These are phyloP conservation scores for Sarcoramphus papa DNA, from an alignment of 2,797 vertebrate species.

Conservation along the genomic window DNA sequence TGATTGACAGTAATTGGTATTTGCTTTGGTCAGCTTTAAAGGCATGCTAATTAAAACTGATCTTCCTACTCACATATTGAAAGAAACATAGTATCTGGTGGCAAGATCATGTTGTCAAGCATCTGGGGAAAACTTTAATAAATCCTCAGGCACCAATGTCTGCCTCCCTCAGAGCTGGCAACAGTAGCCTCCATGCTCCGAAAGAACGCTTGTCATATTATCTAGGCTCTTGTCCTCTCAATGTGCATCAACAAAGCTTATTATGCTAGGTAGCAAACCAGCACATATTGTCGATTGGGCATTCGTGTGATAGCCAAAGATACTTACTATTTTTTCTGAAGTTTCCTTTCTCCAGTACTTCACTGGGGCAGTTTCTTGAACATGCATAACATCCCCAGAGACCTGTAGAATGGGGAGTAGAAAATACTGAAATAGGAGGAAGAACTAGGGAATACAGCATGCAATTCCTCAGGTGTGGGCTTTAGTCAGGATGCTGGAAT, in stretches of 20 bases:
- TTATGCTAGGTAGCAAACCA: neutral
- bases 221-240: neutral
- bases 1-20: neutral
- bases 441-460: neutral
- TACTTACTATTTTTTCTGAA: neutral
- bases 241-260: neutral
- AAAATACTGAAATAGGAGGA: neutral
- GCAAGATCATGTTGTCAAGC: neutral
- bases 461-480: neutral
- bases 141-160: neutral
- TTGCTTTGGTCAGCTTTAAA: conserved; percentile 14
- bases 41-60: neutral
- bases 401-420: neutral
- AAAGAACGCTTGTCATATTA: neutral
- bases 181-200: neutral
- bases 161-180: neutral
- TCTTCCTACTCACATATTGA: neutral
- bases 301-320: neutral
- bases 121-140: neutral
- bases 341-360: neutral
- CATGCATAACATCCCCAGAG: neutral
- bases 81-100: neutral
- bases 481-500: neutral
- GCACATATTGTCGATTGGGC: neutral
- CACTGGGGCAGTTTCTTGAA: neutral